Conservation (phyloP, 2,113 vertebrate species). For the Cephalopterus ornatus region DNA sequence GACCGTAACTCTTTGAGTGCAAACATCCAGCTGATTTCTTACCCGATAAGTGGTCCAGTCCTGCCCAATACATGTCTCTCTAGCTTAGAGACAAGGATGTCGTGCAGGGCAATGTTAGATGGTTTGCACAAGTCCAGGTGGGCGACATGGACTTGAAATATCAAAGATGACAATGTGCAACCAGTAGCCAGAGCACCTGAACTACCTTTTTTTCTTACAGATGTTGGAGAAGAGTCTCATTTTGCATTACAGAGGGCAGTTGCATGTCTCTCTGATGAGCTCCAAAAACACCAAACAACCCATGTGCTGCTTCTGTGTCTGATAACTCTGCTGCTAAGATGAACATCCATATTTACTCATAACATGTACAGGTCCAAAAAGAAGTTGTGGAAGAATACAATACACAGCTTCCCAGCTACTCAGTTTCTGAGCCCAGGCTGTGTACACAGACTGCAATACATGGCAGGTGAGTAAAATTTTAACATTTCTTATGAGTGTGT, state of each 20-base stretch:
- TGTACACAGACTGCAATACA: not conserved
- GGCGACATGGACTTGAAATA: not conserved
- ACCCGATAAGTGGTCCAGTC: too few relatives aligned
- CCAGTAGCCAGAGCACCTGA: not conserved
- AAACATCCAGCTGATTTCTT: not conserved
- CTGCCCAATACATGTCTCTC: not conserved
- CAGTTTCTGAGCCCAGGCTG: not conserved
- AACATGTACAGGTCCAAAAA: not conserved
- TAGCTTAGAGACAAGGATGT: not conserved
- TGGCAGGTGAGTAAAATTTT: not conserved
- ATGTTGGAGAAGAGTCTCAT: not conserved
- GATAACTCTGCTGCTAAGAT: not conserved
- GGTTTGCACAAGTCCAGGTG: not conserved
- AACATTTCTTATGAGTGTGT: not conserved
- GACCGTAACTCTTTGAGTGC: not conserved
- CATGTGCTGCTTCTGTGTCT: not conserved
- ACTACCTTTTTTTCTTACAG: not conserved
- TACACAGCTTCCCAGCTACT: not conserved
- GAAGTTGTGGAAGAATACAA: not conserved
- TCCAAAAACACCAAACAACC: not conserved
- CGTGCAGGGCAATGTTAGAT: too few relatives aligned
- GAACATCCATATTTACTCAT: not conserved
- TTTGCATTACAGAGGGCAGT: not conserved
- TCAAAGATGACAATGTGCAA: not conserved
- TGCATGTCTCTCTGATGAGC: not conserved